A percentile compares a stretch with the other conserved stretches of the same genome.
phyloP scores from a whole-genome alignment of 1,140 invertebrate species.

The Bicyclus anynana region DNA sequence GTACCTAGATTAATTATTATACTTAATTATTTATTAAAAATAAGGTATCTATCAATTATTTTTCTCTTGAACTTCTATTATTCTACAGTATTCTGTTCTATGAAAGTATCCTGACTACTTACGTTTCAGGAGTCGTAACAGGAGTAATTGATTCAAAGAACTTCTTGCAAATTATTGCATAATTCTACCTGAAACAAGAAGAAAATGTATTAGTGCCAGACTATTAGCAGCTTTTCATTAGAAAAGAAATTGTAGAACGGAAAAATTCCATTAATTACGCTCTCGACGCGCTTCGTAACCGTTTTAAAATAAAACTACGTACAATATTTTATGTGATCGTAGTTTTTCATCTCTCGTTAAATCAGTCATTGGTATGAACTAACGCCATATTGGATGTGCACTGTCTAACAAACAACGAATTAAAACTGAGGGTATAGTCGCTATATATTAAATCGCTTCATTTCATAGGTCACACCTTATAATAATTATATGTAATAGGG shows the following conservation, averaged over 20 bases:
- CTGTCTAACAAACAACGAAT: too few relatives aligned
- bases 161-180: slow-evolving; percentile 73
- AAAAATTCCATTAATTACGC: neutral
- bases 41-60: neutral
- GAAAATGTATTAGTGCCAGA: slow-evolving; percentile 68
- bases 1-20: neutral
- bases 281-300: neutral
- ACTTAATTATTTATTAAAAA: neutral
- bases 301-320: neutral
- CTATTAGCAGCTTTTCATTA: neutral
- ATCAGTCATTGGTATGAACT: too few relatives aligned
- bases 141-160: slow-evolving; percentile 51
- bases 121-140: slow-evolving; percentile 55
- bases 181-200: slow-evolving; percentile 77
- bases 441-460: too few relatives aligned
- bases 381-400: too few relatives aligned
- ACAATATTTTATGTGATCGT: neutral
- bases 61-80: neutral
- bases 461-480: too few relatives aligned
- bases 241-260: neutral
- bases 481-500: too few relatives aligned
- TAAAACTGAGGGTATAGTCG: too few relatives aligned
- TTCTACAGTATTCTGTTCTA: neutral
- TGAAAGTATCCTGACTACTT: slow-evolving; percentile 46
- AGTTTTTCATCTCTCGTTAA: too few relatives aligned